Base-by-base conservation (phyloP, 2,797 vertebrate species). In the Nyctalus aviator region DNA sequence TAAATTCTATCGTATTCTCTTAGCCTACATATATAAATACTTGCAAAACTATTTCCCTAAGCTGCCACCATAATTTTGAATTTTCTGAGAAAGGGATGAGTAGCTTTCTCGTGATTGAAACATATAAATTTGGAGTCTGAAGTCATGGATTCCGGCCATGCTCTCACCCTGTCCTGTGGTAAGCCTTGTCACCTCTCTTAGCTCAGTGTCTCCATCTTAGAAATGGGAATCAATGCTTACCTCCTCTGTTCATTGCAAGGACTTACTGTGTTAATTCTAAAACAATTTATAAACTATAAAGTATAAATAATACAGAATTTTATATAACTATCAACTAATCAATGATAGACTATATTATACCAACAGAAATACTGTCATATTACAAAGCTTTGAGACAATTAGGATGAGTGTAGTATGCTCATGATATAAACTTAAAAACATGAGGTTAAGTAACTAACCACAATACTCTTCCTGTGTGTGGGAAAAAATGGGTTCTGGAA, bases 41-140 rank as follows among this genome's bases (percentile, higher is more conserved):
- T 91, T 88, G 62, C 41, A 6, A 72, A 93, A 91, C 25, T 48
- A 69, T 90, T 95, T 75, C 57, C 32, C 35, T 55, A 75, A 86
- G 17, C 48, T 57, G 46, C 35, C 46, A 91, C 1, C 55, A 55
- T 44, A 89, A 76, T 76, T 84, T 71, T 50, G n/a, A 68, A 75
- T 55, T 76, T 76, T 95, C 84, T 62, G 12, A 30, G 46, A 76
- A 82, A 78, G 0, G 53, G 14, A 15, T 82, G 37, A 83, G 14
- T 41, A 76, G 48, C 41, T 66, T 30, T 68, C 8, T 72, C 41
- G 25, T 86, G 15, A 78, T 44, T 75, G 23, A 87, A 78, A 76
- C n/a, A 84, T 81, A 75, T 2, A 78, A 8, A 94, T 1, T 53
- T 81, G 13, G 50, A 59, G 32, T 53, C 35, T 82, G 23, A 91